A percentile compares a stretch with the other conserved stretches of the same genome.
Evolutionary conservation across 2,888 invertebrate genomes (phyloP).

Genomic region (Caenorhabditis zanzibari): DNA sequence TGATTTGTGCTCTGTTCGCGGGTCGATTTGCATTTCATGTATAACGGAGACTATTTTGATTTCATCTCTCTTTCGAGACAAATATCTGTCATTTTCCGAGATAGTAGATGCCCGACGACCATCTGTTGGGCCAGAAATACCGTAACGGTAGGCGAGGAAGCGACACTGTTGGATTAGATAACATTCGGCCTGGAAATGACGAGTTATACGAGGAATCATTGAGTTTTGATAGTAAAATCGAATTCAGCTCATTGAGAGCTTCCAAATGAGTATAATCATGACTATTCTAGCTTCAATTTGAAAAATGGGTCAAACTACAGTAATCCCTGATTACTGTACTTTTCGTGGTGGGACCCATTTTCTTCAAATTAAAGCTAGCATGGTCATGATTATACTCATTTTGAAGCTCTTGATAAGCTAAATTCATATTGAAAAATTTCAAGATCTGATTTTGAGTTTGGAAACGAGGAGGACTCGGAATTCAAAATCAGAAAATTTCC

Average conservation of each 20-base stretch:
- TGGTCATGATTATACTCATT: no score
- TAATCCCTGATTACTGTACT: no score
- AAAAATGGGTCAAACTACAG: no score
- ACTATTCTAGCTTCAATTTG: neutral
- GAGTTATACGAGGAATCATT: no score
- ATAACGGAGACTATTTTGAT: conserved; percentile 35
- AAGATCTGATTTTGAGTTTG: no score
- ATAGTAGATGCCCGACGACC: conserved; percentile 25
- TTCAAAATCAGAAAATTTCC: no score
- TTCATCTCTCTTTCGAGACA: conserved; percentile 58
- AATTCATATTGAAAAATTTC: no score
- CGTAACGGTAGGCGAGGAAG: conserved; percentile 64
- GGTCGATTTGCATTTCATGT: conserved; percentile 52
- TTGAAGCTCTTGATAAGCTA: no score
- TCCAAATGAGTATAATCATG: neutral
- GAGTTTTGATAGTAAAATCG: neutral
- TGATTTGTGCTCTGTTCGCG: conserved; percentile 41
- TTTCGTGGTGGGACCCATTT: no score
- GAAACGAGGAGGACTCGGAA: no score
- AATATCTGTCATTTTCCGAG: conserved; percentile 41
- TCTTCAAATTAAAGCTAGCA: no score
- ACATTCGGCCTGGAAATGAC: conserved; percentile 54
- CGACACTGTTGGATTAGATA: conserved; percentile 61
- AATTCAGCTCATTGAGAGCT: neutral
- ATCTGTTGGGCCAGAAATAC: conserved; percentile 47